Percentiles rank a stretch among this genome's conserved stretches.
Conservation (phyloP, 2,797 vertebrate species). For the Necrosyrtes monachus region DNA sequence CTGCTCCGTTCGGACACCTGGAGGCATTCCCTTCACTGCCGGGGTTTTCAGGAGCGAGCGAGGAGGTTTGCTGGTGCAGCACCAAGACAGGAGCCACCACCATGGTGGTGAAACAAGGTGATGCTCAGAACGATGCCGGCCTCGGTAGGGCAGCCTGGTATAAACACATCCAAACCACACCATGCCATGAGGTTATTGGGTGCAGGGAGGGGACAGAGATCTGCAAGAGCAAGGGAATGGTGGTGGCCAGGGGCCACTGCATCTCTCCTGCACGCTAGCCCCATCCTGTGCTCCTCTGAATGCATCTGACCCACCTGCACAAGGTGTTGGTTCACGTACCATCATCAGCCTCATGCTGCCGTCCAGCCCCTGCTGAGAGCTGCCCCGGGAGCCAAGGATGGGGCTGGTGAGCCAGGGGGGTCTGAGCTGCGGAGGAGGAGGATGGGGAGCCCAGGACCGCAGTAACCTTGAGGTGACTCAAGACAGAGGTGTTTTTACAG, state of each 20-base stretch:
- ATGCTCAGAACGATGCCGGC: fast-evolving
- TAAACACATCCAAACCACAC: background rate
- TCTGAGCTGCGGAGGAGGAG: background rate
- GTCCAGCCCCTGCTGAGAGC: background rate
- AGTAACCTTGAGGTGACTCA: background rate
- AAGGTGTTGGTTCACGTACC: fast-evolving
- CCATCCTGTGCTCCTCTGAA: background rate
- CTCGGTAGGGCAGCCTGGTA: fast-evolving
- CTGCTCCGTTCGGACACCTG: fast-evolving
- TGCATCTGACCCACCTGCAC: background rate
- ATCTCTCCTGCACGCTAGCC: background rate
- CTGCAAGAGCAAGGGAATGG: background rate
- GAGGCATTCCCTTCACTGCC: background rate
- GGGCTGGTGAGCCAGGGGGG: background rate
- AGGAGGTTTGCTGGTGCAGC: background rate
- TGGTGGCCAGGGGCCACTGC: background rate
- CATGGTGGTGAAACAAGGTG: fast-evolving
- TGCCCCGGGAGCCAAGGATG: fast-evolving
- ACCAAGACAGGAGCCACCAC: fast-evolving
- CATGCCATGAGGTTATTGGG: fast-evolving
- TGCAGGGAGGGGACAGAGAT: background rate
- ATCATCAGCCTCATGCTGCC: fast-evolving
- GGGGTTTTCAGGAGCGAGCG: fast-evolving
- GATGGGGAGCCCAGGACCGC: background rate
- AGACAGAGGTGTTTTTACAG: background rate